Percentiles rank a stretch among this genome's conserved stretches.
Evolutionary conservation across 2,113 vertebrate genomes (phyloP).

Genomic region (Dicaeum eximium): DNA sequence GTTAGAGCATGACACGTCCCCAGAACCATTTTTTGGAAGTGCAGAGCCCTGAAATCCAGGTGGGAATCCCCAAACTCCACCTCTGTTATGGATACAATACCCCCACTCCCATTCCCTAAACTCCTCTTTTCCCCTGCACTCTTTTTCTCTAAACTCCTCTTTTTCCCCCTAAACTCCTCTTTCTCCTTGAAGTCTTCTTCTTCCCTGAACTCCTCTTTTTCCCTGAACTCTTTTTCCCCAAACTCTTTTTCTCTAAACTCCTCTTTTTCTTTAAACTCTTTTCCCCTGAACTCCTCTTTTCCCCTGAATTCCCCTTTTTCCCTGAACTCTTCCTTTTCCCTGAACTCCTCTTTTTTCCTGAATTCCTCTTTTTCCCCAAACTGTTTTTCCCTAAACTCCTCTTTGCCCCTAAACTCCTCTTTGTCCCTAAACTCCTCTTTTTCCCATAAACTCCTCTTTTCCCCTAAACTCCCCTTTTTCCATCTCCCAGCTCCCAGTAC

Average conservation of each 20-base stretch:
- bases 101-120: not conserved
- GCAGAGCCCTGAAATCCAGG: not conserved
- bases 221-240: not conserved
- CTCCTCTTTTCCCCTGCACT: not conserved
- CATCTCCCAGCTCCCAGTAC: fast-evolving
- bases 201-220: not conserved
- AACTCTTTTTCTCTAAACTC: not conserved
- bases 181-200: not conserved
- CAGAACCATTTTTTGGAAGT: not conserved
- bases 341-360: not conserved
- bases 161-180: not conserved
- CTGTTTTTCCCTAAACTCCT: too few species aligned
- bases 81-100: not conserved
- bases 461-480: not conserved
- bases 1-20: not conserved
- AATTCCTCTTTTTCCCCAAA: too few species aligned
- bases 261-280: not conserved
- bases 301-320: not conserved
- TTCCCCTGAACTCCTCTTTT: not conserved
- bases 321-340: not conserved
- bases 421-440: too few species aligned
- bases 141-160: not conserved
- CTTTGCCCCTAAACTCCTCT: not conserved
- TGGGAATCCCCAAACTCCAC: fast-evolving
- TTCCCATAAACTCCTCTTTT: not conserved